These are phyloP conservation scores for Microtus pennsylvanicus DNA, from an alignment of 2,113 vertebrate species.

Conservation along the genomic window DNA sequence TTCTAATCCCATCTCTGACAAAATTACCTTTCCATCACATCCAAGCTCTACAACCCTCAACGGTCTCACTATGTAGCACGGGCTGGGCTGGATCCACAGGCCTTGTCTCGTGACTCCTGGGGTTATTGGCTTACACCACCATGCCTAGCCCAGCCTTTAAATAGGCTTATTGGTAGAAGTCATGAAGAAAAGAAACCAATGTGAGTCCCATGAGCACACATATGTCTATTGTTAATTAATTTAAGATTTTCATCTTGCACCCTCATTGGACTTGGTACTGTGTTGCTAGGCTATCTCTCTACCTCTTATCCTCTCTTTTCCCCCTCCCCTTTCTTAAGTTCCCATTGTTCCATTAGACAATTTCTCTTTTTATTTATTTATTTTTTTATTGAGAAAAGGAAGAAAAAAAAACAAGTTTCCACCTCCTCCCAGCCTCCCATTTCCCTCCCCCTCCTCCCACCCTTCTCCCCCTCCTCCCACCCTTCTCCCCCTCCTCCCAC, in stretches of 20 bases:
- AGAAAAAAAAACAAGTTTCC: too few relatives aligned
- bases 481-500: too few relatives aligned
- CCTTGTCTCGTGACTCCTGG: neutral
- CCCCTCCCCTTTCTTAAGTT: neutral
- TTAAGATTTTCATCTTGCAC: neutral
- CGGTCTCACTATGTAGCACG: neutral
- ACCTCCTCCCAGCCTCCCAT: too few relatives aligned
- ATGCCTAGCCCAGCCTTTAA: neutral
- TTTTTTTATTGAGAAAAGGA: too few relatives aligned
- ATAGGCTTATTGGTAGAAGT: neutral
- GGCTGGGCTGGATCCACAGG: neutral
- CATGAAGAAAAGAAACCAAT: neutral
- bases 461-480: too few relatives aligned
- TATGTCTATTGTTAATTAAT: neutral
- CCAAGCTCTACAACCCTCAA: neutral
- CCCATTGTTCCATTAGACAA: neutral
- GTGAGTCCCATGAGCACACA: neutral
- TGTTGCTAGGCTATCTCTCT: neutral
- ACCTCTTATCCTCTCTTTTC: neutral
- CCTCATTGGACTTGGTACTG: neutral
- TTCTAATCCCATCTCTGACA: neutral
- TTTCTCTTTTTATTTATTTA: too few relatives aligned
- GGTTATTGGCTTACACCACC: neutral
- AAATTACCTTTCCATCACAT: neutral
- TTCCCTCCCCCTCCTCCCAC: too few relatives aligned